These are phyloP conservation scores for Mormyrus iriodes DNA, from an alignment of 2,113 vertebrate genomes.

Conservation along the genomic window DNA sequence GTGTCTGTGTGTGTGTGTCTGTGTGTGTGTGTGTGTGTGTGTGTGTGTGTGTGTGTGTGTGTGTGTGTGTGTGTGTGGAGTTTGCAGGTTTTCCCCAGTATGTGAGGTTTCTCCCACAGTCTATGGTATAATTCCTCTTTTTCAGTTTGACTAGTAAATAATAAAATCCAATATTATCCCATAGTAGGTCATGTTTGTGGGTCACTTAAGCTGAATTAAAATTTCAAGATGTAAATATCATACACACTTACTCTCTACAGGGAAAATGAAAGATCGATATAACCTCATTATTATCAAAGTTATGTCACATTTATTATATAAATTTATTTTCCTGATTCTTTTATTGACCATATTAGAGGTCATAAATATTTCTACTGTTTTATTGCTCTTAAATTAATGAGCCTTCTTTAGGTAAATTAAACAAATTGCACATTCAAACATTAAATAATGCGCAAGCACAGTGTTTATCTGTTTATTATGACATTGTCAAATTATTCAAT, in stretches of 20 bases:
- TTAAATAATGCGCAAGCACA: background rate
- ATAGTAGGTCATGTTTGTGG: background rate
- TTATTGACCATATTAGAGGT: background rate
- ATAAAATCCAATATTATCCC: background rate
- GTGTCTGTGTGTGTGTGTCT: too few species aligned
- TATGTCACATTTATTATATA: background rate
- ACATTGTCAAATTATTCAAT: background rate
- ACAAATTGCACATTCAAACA: background rate
- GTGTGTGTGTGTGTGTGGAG: too few species aligned
- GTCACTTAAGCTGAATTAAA: background rate
- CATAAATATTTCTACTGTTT: background rate
- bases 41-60: too few species aligned
- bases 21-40: too few species aligned
- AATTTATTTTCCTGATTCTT: background rate
- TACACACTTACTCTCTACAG: background rate
- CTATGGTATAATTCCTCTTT: background rate
- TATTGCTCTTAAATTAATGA: background rate
- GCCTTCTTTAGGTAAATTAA: background rate
- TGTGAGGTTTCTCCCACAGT: background rate
- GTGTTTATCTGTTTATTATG: background rate
- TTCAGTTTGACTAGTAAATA: background rate
- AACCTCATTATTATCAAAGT: background rate
- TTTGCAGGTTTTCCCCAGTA: background rate
- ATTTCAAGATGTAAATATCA: background rate
- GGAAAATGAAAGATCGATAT: background rate